Base-by-base conservation (phyloP, 2,797 vertebrate species). In the Jordanella pulchra region DNA sequence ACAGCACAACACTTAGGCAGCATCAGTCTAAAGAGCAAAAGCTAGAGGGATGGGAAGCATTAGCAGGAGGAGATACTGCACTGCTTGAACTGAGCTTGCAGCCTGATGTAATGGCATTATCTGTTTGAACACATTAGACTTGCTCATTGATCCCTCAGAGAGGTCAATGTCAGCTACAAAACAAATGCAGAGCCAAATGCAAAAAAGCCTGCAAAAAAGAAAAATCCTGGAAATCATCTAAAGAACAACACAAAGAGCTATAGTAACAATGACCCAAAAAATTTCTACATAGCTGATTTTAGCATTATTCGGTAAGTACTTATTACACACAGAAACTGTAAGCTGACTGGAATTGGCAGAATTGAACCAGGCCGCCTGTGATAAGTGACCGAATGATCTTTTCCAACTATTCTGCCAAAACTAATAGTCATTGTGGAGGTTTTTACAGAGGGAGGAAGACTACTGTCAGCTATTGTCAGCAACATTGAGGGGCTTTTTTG, bases 1-100 rank as follows among this genome's bases (percentile, higher is more conserved):
- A 86, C 75, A 86, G 73, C 75, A 78, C 71, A 90, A 92, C 89
- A 91, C 89, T 91, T 88, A 89, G 64, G 86, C 72, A 69, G 78
- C 84, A 88, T 86, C 84, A 81, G 84, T 80, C 77, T 65, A 81
- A 58, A 76, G 82, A 79, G 61, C 80, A 60, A 72, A 1, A 60
- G 81, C 58, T 75, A 65, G 58, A 56, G 85, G 61, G 67, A 70
- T 70, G 71, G 21, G 73, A 68, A 55, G 82, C 89, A 93, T 93
- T 89, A 90, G 87, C 48, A 63, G 82, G 77, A 55, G 70, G 76
- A 81, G 76, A 76, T 85, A 28, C 76, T 14, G 77, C 81, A 76
- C 73, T 55, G 78, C 56, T 71, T 65, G 71, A 77, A 69, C 71
- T 70, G 80, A 32, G 76, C 72, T 69, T 80, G 82, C 73, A 74